Evolutionary conservation across 2,113 vertebrate genomes (phyloP).

Genomic region (Xiphophorus couchianus): DNA sequence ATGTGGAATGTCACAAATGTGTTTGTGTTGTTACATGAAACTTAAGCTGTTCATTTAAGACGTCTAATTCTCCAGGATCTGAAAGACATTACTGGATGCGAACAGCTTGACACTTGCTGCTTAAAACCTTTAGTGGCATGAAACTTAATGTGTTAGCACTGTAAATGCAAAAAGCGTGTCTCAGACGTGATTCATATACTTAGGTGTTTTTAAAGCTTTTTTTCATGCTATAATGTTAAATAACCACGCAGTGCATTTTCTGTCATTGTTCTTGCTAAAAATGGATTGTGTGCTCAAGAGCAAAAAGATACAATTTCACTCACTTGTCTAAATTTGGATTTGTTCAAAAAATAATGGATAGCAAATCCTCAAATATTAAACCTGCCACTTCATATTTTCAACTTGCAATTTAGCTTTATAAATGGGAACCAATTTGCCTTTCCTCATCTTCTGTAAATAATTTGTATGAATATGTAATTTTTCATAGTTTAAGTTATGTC

Average conservation of each 20-base stretch:
- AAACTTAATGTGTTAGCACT: constrained; percentile 43
- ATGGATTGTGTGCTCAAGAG: constrained; percentile 74
- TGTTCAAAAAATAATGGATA: not conserved
- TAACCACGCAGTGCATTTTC: constrained; percentile 15
- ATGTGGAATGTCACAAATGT: constrained; percentile 53
- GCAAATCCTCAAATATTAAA: constrained; percentile 14
- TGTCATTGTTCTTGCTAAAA: constrained; percentile 16
- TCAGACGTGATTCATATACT: constrained; percentile 19
- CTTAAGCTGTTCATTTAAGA: constrained; percentile 41
- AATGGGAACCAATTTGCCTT: not conserved
- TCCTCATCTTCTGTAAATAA: no score
- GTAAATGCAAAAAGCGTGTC: constrained; percentile 45
- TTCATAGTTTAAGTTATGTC: not conserved
- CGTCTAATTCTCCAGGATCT: constrained; percentile 24
- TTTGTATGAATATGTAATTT: constrained; percentile 3
- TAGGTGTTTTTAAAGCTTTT: constrained; percentile 11
- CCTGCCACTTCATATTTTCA: constrained; percentile 1
- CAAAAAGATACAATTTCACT: constrained; percentile 34
- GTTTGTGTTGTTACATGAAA: constrained; percentile 52
- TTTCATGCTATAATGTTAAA: constrained; percentile 13
- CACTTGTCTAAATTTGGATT: constrained; percentile 11
- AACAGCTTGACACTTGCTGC: constrained; percentile 25
- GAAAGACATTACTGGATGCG: constrained; percentile 30
- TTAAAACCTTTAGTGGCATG: constrained; percentile 42
- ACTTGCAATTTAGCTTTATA: constrained; percentile 8